phyloP scores from a whole-genome alignment of 1,140 invertebrate genomes.

The Helicoverpa armigera region DNA sequence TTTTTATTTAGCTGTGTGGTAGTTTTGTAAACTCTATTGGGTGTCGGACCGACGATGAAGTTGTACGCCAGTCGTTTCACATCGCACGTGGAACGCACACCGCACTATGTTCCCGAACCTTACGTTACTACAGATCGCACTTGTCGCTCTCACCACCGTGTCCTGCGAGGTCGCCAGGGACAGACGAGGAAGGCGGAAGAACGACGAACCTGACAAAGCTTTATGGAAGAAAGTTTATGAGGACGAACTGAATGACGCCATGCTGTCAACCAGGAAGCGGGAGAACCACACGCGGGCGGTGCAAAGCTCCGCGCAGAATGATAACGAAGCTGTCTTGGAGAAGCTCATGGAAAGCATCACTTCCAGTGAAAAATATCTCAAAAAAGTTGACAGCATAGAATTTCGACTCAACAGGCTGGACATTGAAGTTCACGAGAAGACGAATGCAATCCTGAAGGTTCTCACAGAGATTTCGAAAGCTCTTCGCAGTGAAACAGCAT shows the following conservation, averaged over 20 bases:
- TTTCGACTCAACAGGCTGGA: conserved; percentile 79
- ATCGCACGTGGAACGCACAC: conserved; percentile 59
- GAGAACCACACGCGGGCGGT: conserved; percentile 67
- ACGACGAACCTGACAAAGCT: conserved; percentile 63
- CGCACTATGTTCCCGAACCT: conserved; percentile 64
- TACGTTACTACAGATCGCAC: conserved; percentile 50
- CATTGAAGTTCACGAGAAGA: conserved; percentile 81
- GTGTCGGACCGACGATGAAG: conserved; percentile 34
- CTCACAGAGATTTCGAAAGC: conserved; percentile 68
- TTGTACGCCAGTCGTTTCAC: conserved; percentile 61
- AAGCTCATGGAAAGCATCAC: conserved; percentile 78
- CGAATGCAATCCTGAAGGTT: conserved; percentile 74
- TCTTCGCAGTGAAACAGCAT: conserved; percentile 53
- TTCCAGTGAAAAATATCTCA: conserved; percentile 79
- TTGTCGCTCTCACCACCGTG: conserved; percentile 57
- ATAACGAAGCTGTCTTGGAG: conserved; percentile 77
- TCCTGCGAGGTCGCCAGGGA: conserved; percentile 57
- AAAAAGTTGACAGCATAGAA: conserved; percentile 79
- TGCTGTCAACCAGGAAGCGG: conserved; percentile 65
- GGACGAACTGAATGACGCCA: conserved; percentile 73
- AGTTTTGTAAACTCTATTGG: conserved; percentile 63
- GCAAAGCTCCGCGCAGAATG: conserved; percentile 56
- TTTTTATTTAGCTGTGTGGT: conserved; percentile 63
- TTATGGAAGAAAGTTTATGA: conserved; percentile 81
- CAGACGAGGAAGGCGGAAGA: conserved; percentile 62